Conservation (phyloP, 2,797 vertebrate species). For the Notolabrus celidotus region DNA sequence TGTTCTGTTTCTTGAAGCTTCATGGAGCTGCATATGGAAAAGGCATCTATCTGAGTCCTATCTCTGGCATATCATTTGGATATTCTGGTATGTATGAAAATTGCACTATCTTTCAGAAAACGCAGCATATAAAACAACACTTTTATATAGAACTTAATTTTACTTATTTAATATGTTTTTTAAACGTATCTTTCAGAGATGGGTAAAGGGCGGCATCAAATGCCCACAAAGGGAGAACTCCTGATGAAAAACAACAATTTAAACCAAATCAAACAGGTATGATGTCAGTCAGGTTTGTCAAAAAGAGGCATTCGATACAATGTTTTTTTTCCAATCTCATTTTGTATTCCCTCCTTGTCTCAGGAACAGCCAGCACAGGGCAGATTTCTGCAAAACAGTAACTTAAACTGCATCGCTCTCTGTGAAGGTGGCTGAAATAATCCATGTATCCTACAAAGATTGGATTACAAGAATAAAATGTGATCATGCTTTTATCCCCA, state of each 20-base stretch:
- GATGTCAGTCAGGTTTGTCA: background rate
- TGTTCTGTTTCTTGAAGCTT: constrained; percentile 87
- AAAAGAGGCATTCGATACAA: background rate
- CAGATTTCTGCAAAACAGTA: constrained; percentile 94
- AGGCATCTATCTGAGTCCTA: constrained; percentile 98
- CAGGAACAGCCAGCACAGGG: constrained; percentile 89
- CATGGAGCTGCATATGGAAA: constrained; percentile 98
- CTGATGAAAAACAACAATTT: constrained; percentile 91
- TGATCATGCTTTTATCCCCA: background rate
- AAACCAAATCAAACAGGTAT: constrained; percentile 92
- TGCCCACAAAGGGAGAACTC: constrained; percentile 93
- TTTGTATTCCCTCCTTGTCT: background rate
- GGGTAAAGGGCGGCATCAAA: constrained; percentile 96
- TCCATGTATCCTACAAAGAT: background rate
- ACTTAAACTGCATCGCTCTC: constrained; percentile 96
- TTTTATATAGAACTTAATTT: background rate
- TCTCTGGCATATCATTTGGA: constrained; percentile 98
- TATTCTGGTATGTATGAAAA: constrained; percentile 91
- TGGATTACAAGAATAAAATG: background rate
- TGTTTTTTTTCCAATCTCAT: background rate
- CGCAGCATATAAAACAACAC: background rate
- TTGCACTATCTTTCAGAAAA: background rate
- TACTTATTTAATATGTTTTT: background rate
- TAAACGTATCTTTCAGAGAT: constrained; percentile 87
- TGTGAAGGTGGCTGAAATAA: constrained; percentile 90